Base-by-base conservation (phyloP, 2,113 vertebrate species). In the Corythornis vintsioides region DNA sequence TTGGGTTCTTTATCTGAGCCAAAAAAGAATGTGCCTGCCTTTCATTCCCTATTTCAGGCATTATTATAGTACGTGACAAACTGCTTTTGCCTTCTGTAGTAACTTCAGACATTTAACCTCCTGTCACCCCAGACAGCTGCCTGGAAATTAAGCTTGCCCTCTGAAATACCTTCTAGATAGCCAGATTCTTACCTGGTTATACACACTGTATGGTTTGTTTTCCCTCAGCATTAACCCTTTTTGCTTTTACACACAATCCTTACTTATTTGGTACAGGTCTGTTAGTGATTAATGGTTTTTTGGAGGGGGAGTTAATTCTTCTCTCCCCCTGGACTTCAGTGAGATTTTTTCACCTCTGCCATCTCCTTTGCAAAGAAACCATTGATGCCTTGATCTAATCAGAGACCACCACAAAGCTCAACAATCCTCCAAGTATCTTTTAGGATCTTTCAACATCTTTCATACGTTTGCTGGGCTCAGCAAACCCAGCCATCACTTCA, bases 41-140 rank as follows among this genome's bases (percentile, higher is more conserved):
- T 43, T 91, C 33, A 52, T 80, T 77, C 42, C 13, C 31, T 43
- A 8, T 60, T 88, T 88, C 90, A 89, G 43, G 5, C 73, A 15
- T 66, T 81, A 28, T 50, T 86, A 24, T 29, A 69, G 66, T 48
- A 52, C 1, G 2, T 3, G 4, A 50, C 1, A 3, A 80, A 72
- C 75, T 70, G 18, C 60, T 40, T 71, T 88, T 94, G 69, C 40
- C 47, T 86, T 74, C 80, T 67, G 7, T 70, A 77, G 67, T 56
- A 73, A 77, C 65, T 77, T 88, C 52, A 94, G 86, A 93, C 90
- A 82, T 83, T 86, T 89, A 87, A 87, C 84, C 81, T 96, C 72
- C 14, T 38, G 52, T 89, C 74, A 85, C 63, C 55, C 22, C 52
- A 52, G 75, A 84, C 92, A 94, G 72, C 70, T 95, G 78, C 64